Conservation (phyloP, 2,888 invertebrate species). For the Sepiola atlantica region DNA sequence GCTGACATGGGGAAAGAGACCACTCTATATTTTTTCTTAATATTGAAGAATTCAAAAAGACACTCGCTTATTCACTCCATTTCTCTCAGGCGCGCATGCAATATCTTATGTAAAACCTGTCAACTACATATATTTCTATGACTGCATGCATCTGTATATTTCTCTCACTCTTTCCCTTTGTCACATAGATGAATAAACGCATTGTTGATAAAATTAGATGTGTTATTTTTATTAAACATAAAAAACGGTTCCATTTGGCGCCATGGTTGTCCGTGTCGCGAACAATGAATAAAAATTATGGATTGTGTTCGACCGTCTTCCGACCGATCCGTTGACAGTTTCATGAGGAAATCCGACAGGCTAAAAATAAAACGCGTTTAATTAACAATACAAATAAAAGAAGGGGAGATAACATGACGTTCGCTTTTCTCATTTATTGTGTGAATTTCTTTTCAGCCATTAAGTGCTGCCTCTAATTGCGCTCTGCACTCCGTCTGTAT, state of each 20-base stretch:
- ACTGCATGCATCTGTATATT: too few relatives aligned
- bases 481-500: too few relatives aligned
- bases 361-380: not conserved
- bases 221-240: too few relatives aligned
- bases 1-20: too few relatives aligned
- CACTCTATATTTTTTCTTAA: too few relatives aligned
- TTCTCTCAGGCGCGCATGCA: too few relatives aligned
- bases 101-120: too few relatives aligned
- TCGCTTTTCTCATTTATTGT: not conserved
- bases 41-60: too few relatives aligned
- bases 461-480: too few relatives aligned
- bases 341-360: not conserved
- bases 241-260: not conserved
- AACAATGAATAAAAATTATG: not conserved
- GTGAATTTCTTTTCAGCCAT: too few relatives aligned
- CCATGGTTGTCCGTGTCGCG: not conserved
- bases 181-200: not conserved
- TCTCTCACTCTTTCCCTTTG: not conserved
- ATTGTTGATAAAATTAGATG: not conserved
- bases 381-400: not conserved
- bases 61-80: too few relatives aligned
- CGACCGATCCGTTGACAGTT: not conserved
- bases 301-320: not conserved
- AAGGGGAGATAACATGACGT: not conserved
- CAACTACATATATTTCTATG: too few relatives aligned